Conservation (phyloP, 2,888 invertebrate genomes). For the Orthonevra nobilis region DNA sequence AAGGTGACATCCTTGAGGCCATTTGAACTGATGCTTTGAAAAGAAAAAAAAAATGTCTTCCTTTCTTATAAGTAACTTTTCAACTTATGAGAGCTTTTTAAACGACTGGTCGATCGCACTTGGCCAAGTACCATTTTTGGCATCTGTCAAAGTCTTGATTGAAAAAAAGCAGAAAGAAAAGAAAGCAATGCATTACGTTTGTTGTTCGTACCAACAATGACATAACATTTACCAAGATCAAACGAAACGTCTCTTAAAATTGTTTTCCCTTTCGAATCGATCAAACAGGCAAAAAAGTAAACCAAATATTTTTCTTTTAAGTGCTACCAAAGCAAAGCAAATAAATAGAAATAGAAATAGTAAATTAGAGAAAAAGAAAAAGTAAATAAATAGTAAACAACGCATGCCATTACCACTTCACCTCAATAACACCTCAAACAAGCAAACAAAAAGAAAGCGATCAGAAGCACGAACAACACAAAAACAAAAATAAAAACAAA, state of each 20-base stretch:
- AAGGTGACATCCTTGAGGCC: too few relatives aligned
- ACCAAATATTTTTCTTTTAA: slow-evolving; percentile 35
- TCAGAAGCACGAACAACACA: slow-evolving; percentile 8
- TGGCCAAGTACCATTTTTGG: slow-evolving; percentile 35
- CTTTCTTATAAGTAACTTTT: too few relatives aligned
- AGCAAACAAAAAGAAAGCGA: slow-evolving; percentile 9
- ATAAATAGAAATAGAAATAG: slow-evolving; percentile 27
- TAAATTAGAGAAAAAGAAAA: slow-evolving; percentile 16
- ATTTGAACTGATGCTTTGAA: too few relatives aligned
- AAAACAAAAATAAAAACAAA: too few relatives aligned
- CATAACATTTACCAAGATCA: slow-evolving; percentile 40
- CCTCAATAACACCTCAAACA: slow-evolving; percentile 62
- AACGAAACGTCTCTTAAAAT: slow-evolving; percentile 25
- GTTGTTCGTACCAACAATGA: slow-evolving; percentile 3
- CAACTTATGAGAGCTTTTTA: too few relatives aligned
- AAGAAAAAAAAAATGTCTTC: too few relatives aligned
- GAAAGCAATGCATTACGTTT: too few relatives aligned
- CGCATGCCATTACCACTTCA: slow-evolving; percentile 57
- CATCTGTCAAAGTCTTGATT: slow-evolving; percentile 36
- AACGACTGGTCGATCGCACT: too few relatives aligned
- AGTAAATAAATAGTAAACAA: slow-evolving; percentile 51
- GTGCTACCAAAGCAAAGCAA: slow-evolving; percentile 47
- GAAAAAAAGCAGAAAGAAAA: slow-evolving; percentile 22
- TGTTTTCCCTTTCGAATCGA: slow-evolving; percentile 47
- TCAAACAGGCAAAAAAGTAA: slow-evolving; percentile 25